Conservation (phyloP, 2,888 invertebrate genomes). For the Morinoia aosen region DNA sequence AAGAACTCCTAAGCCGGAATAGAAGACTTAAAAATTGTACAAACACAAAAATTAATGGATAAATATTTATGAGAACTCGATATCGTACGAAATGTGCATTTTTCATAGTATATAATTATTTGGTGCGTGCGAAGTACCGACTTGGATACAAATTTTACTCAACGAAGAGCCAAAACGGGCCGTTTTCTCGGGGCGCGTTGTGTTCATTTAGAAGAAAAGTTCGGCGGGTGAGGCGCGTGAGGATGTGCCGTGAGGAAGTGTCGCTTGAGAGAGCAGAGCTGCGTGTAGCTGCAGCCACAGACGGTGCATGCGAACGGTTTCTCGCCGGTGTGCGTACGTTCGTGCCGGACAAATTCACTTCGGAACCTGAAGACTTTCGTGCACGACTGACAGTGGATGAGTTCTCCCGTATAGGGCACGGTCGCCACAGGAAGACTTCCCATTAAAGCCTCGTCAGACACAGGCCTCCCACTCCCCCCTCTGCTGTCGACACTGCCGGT, state of each 20-base stretch:
- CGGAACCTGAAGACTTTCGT: conserved; percentile 46
- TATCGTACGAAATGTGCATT: neutral
- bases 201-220: neutral
- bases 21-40: neutral
- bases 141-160: too few relatives aligned
- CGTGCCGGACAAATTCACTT: conserved; percentile 25
- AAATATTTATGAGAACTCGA: neutral
- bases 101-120: neutral
- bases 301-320: conserved; percentile 38
- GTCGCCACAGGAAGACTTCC: neutral
- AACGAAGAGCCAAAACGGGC: neutral
- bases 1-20: neutral
- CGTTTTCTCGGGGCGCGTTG: neutral
- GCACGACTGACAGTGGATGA: conserved; percentile 42
- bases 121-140: neutral
- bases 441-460: neutral
- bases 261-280: conserved; percentile 36
- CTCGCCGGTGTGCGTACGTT: conserved; percentile 39
- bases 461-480: neutral
- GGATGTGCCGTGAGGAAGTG: conserved; percentile 38
- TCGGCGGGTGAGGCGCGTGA: neutral
- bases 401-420: neutral
- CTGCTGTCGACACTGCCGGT: neutral
- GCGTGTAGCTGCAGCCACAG: conserved; percentile 47
- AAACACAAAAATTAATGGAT: neutral